Conservation (phyloP, 1,140 invertebrate genomes). For the Drusus annulatus region DNA sequence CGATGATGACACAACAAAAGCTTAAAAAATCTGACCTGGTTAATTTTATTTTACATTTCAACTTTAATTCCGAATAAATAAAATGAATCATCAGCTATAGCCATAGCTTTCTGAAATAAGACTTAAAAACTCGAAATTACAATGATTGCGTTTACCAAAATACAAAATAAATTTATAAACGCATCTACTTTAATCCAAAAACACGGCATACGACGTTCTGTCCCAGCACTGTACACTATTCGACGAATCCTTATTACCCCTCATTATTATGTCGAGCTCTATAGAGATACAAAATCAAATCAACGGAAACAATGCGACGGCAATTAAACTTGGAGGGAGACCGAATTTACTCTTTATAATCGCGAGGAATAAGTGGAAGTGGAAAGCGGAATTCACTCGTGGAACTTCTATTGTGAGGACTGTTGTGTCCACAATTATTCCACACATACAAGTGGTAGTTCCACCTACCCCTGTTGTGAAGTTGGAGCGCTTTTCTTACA, state of each 20-base stretch:
- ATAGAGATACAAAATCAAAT: slow-evolving; percentile 60
- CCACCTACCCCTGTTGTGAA: background rate
- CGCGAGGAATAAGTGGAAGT: slow-evolving; percentile 53
- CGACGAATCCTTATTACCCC: slow-evolving; percentile 55
- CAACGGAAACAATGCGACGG: slow-evolving; percentile 59
- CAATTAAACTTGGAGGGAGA: slow-evolving; percentile 58
- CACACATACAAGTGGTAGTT: too few species aligned
- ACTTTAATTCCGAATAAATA: too few species aligned
- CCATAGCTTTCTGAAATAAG: too few species aligned
- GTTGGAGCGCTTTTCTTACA: slow-evolving; percentile 15
- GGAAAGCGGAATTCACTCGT: slow-evolving; percentile 48
- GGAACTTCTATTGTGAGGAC: slow-evolving; percentile 11
- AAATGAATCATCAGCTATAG: background rate
- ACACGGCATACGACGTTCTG: slow-evolving; percentile 32
- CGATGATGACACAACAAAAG: too few species aligned
- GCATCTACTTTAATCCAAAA: background rate
- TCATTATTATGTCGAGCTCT: slow-evolving; percentile 54
- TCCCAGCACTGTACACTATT: slow-evolving; percentile 29
- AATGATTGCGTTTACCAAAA: too few species aligned
- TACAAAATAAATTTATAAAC: too few species aligned
- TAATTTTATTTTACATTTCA: too few species aligned
- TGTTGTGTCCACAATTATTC: background rate
- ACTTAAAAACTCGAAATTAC: too few species aligned
- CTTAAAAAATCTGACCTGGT: too few species aligned
- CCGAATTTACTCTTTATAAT: slow-evolving; percentile 59